Evolutionary conservation across 2,888 invertebrate genomes (phyloP).

Genomic region (Agriotes lineatus): DNA sequence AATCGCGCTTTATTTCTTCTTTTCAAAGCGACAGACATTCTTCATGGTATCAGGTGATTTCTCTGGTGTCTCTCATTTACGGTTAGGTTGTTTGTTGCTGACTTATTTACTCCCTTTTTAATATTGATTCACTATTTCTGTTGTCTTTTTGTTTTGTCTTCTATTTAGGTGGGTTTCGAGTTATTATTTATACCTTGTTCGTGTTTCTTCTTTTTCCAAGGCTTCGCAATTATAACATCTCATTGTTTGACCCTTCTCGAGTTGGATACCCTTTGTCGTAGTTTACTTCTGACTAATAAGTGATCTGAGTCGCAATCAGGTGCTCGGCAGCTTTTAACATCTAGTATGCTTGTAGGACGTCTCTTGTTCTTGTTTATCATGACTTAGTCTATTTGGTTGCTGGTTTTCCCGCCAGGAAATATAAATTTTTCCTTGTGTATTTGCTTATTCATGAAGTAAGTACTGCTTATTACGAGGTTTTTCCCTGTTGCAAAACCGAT

Average conservation of each 20-base stretch:
- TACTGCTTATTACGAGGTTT: background rate
- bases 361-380: background rate
- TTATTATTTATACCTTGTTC: background rate
- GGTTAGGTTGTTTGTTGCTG: background rate
- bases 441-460: background rate
- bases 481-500: background rate
- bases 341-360: too few species aligned
- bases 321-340: background rate
- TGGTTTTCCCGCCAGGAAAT: background rate
- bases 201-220: background rate
- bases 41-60: background rate
- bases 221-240: background rate
- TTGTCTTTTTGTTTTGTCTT: background rate
- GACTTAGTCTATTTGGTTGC: background rate
- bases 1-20: background rate
- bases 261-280: background rate
- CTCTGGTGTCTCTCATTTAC: background rate
- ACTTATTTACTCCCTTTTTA: background rate
- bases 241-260: background rate
- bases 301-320: background rate
- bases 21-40: background rate
- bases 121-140: background rate
- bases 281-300: background rate
- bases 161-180: too few species aligned
- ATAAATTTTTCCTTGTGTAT: background rate